Percentiles rank a stretch among this genome's conserved stretches.
phyloP scores from a whole-genome alignment of 2,113 vertebrate genomes.

The Aspidoscelis tigris region DNA sequence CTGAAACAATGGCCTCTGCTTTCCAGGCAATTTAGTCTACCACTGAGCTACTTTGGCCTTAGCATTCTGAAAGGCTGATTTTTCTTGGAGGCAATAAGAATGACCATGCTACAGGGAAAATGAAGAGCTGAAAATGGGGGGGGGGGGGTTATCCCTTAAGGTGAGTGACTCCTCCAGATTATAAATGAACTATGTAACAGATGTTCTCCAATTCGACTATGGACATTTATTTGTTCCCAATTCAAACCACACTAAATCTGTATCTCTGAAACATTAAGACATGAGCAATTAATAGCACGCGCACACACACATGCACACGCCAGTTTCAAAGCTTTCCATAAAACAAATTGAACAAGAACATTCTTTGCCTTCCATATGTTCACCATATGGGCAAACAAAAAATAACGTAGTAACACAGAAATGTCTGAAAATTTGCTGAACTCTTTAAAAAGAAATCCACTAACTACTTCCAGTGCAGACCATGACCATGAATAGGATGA shows the following conservation, averaged over 20 bases:
- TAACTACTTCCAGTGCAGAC: background rate
- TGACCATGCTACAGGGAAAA: background rate
- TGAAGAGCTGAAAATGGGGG: background rate
- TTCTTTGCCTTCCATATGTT: slow-evolving; percentile 41
- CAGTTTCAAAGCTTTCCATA: slow-evolving; percentile 35
- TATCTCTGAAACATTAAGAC: background rate
- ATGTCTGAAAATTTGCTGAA: slow-evolving; percentile 23
- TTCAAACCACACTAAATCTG: background rate
- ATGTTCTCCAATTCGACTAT: background rate
- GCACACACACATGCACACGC: background rate
- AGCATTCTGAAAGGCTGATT: background rate
- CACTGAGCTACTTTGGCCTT: too few species aligned
- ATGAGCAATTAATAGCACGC: background rate
- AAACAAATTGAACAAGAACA: slow-evolving; percentile 40
- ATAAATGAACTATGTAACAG: too few species aligned
- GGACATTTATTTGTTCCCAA: background rate
- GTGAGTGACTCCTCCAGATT: background rate
- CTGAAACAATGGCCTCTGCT: too few species aligned
- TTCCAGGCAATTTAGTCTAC: too few species aligned
- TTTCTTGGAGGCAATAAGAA: background rate
- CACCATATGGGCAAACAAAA: slow-evolving; percentile 58
- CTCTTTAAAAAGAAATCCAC: background rate
- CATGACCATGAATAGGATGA: background rate
- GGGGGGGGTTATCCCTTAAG: background rate
- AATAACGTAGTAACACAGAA: slow-evolving; percentile 44